Conservation (phyloP, 2,888 invertebrate genomes). For the Biston stratarius region DNA sequence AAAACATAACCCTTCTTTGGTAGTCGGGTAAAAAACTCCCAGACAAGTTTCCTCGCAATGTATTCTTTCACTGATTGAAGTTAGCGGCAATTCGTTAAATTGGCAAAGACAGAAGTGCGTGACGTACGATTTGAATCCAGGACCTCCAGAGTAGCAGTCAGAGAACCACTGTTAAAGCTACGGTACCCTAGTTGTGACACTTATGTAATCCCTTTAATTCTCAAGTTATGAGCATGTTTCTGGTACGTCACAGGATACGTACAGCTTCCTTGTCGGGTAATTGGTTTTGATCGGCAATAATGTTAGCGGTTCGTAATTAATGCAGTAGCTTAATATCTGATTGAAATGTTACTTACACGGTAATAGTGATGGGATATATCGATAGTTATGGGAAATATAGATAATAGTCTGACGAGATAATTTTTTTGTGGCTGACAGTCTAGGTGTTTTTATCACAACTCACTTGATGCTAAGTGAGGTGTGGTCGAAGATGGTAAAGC, state of each 20-base stretch:
- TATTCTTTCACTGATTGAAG: too few relatives aligned
- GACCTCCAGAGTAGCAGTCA: too few relatives aligned
- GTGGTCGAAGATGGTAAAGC: too few relatives aligned
- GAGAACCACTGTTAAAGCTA: too few relatives aligned
- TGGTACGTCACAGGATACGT: conserved; percentile 26
- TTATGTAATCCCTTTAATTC: background rate
- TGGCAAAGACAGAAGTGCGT: too few relatives aligned
- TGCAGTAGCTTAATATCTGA: conserved; percentile 45
- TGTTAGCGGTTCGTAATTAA: conserved; percentile 40
- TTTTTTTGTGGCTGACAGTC: background rate
- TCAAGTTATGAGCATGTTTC: background rate
- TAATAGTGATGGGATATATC: conserved; percentile 22
- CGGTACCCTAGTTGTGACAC: background rate
- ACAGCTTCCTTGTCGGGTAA: conserved; percentile 29
- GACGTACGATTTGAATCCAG: too few relatives aligned
- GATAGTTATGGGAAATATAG: background rate
- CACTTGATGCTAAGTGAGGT: too few relatives aligned
- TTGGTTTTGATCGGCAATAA: conserved; percentile 26
- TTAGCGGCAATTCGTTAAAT: too few relatives aligned
- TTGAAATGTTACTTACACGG: conserved; percentile 38
- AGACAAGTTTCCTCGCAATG: too few relatives aligned
- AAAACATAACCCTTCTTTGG: too few relatives aligned
- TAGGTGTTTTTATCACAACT: background rate
- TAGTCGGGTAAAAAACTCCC: too few relatives aligned
- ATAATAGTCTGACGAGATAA: too few relatives aligned